Evolutionary conservation across 1,140 invertebrate genomes (phyloP).

Genomic region (Macrobrachium rosenbergii): DNA sequence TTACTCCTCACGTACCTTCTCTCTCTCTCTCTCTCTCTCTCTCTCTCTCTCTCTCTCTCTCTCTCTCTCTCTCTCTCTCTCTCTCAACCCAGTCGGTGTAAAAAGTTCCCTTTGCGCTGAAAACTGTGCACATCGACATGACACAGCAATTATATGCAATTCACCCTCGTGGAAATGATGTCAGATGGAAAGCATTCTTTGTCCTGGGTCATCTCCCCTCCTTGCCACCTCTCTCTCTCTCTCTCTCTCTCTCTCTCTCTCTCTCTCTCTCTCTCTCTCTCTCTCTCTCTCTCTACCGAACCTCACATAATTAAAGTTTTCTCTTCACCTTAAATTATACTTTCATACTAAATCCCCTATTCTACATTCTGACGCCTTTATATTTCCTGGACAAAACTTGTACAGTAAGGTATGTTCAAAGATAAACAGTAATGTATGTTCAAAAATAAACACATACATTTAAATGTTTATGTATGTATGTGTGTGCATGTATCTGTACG

Average conservation of each 20-base stretch:
- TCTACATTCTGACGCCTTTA: neutral
- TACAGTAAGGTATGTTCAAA: too few relatives aligned
- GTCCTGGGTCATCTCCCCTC: neutral
- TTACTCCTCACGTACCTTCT: neutral
- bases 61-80: neutral
- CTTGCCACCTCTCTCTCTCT: too few relatives aligned
- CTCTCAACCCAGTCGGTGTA: neutral
- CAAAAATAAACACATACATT: too few relatives aligned
- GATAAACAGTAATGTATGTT: too few relatives aligned
- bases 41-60: neutral
- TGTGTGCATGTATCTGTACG: too few relatives aligned
- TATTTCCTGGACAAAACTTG: too few relatives aligned
- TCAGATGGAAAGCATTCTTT: constrained; percentile 12
- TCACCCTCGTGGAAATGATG: constrained; percentile 14
- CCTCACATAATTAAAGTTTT: neutral
- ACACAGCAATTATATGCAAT: constrained; percentile 13
- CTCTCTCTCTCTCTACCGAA: neutral
- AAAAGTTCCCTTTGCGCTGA: neutral
- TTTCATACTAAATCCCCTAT: neutral
- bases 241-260: neutral
- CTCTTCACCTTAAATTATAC: neutral
- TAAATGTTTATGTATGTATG: too few relatives aligned
- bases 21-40: neutral
- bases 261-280: constrained; percentile 31
- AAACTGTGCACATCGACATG: neutral